These are phyloP conservation scores for Chymomyza procnemis DNA, from an alignment of 2,888 invertebrate genomes.

Conservation along the genomic window DNA sequence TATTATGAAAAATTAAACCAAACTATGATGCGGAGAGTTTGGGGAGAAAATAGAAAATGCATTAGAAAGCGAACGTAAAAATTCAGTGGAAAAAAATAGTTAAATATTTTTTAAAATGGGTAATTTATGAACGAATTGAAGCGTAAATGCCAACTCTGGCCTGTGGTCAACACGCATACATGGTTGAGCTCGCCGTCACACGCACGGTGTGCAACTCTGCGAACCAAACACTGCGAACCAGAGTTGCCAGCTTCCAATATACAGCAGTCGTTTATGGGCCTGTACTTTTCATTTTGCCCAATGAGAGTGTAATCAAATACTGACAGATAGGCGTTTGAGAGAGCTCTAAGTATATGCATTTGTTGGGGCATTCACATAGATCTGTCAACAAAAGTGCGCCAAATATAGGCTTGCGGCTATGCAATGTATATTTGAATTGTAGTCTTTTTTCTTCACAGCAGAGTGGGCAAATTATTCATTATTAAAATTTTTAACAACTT, in stretches of 20 bases:
- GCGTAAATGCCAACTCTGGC: constrained; percentile 39
- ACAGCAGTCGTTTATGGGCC: neutral
- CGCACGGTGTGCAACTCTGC: neutral
- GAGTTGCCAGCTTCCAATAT: neutral
- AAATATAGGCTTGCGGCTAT: neutral
- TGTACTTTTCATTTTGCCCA: too few species aligned
- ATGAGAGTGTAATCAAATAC: neutral
- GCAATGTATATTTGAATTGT: too few species aligned
- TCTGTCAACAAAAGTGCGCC: neutral
- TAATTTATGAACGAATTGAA: constrained; percentile 66
- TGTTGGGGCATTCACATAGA: neutral
- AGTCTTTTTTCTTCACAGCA: too few species aligned
- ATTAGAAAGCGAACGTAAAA: constrained; percentile 36
- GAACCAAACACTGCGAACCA: neutral
- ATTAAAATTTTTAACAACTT: too few species aligned
- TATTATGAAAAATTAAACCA: constrained; percentile 2
- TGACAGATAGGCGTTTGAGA: neutral
- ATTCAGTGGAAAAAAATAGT: constrained; percentile 59
- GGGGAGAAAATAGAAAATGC: constrained; percentile 40
- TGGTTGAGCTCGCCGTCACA: neutral
- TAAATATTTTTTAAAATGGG: constrained; percentile 53
- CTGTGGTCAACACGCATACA: constrained; percentile 16
- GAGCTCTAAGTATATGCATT: neutral
- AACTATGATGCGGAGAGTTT: neutral
- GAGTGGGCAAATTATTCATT: too few species aligned